phyloP scores from a whole-genome alignment of 2,797 vertebrate genomes.

The Sebastes itinus region DNA sequence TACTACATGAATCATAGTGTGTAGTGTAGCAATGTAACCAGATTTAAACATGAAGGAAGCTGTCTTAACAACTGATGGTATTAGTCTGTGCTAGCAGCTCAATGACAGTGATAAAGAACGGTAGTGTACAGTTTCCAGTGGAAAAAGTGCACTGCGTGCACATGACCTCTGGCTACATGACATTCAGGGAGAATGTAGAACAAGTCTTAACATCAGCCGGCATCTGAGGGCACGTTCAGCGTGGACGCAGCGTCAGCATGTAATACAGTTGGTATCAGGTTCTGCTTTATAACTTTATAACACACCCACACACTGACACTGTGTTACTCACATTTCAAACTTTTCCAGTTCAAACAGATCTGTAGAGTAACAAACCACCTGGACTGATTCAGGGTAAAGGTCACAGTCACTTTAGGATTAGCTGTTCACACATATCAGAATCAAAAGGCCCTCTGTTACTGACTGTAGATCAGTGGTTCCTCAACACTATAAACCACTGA shows the following conservation, averaged over 20 bases:
- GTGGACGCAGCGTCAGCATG: conserved; percentile 29
- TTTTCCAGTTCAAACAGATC: background rate
- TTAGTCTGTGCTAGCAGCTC: background rate
- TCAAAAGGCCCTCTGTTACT: too few relatives aligned
- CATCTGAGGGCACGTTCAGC: conserved; percentile 25
- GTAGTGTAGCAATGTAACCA: background rate
- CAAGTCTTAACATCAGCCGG: conserved; percentile 55
- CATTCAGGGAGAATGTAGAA: conserved; percentile 45
- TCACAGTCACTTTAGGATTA: too few relatives aligned
- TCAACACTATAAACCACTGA: background rate
- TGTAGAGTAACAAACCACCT: too few relatives aligned
- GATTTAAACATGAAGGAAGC: background rate
- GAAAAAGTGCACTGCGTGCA: background rate
- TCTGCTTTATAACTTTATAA: background rate
- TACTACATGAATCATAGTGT: background rate
- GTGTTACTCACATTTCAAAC: background rate
- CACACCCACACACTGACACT: background rate
- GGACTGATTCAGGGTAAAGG: too few relatives aligned
- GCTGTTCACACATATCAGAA: too few relatives aligned
- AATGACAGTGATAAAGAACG: background rate
- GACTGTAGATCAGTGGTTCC: too few relatives aligned
- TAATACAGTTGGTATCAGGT: conserved; percentile 11
- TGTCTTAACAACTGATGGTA: background rate
- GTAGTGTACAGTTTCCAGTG: conserved; percentile 36
- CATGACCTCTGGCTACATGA: conserved; percentile 31